Evolutionary conservation across 2,888 invertebrate genomes (phyloP).

Genomic region (Aproaerema taeniolella): DNA sequence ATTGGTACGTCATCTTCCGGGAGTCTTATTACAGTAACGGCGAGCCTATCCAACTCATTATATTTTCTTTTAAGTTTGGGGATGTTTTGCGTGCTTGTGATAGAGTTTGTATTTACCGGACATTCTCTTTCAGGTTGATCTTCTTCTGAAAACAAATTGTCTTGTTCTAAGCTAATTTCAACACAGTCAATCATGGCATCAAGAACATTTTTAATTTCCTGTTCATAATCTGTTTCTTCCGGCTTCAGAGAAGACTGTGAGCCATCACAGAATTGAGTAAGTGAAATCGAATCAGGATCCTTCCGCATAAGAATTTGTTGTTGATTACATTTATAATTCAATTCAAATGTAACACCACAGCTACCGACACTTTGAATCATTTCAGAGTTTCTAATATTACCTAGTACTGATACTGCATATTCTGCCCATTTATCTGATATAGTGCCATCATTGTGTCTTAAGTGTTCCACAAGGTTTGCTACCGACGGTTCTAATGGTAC

Average conservation of each 20-base stretch:
- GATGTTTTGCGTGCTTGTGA: no score
- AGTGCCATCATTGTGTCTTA: constrained; percentile 46
- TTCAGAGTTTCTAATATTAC: constrained; percentile 33
- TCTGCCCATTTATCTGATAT: constrained; percentile 72
- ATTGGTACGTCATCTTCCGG: constrained; percentile 25
- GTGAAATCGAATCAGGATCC: no score
- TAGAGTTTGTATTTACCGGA: no score
- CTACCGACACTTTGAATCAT: constrained; percentile 32
- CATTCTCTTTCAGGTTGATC: no score
- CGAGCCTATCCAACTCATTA: constrained; percentile 78
- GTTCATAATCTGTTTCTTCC: no score
- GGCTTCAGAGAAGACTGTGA: not conserved
- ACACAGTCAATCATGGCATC: constrained; percentile 77
- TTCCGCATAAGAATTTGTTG: constrained; percentile 74
- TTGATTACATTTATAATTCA: constrained; percentile 78
- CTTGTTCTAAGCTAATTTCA: constrained; percentile 77
- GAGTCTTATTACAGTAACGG: constrained; percentile 80
- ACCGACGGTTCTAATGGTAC: constrained; percentile 60
- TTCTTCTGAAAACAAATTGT: constrained; percentile 53
- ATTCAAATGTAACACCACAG: constrained; percentile 68
- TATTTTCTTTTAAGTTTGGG: constrained; percentile 49
- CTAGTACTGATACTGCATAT: constrained; percentile 74
- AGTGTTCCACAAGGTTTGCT: constrained; percentile 52
- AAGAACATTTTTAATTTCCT: constrained; percentile 58
- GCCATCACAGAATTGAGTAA: no score